Evolutionary conservation across 30 jellyfish, hydroid and myxozoan species (phyloP).

Genomic region (Hydractinia echinata): DNA sequence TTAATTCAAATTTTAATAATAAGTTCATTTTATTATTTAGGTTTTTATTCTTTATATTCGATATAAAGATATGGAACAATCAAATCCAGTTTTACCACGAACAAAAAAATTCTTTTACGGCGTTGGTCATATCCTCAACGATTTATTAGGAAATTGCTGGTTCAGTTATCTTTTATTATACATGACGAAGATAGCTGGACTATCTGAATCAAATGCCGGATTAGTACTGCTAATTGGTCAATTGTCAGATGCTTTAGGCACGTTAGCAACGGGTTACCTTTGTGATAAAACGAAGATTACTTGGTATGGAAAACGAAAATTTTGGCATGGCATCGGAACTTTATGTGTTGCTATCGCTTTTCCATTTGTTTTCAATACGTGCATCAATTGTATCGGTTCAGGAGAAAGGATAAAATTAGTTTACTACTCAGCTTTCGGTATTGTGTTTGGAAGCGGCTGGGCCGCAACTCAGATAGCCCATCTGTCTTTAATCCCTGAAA

Average conservation of each 20-base stretch:
- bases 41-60: no score
- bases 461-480: conserved; percentile 85
- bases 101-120: conserved; percentile 63
- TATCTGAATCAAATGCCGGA: conserved; percentile 79
- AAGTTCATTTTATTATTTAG: no score
- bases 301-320: conserved; percentile 68
- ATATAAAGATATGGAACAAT: no score
- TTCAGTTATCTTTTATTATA: conserved; percentile 67
- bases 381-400: conserved; percentile 38
- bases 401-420: not conserved
- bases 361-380: conserved; percentile 76
- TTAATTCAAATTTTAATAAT: no score
- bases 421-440: conserved; percentile 61
- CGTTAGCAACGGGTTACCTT: conserved; percentile 77
- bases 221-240: conserved; percentile 80
- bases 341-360: conserved; percentile 71
- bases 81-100: conserved; percentile 15
- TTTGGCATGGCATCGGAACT: conserved; percentile 91
- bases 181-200: conserved; percentile 82
- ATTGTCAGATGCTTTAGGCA: conserved; percentile 83
- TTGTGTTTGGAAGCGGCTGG: conserved; percentile 80
- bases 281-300: conserved; percentile 63
- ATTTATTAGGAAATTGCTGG: conserved; percentile 88
- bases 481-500: conserved; percentile 77
- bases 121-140: conserved; percentile 89